Evolutionary conservation across 2,888 invertebrate genomes (phyloP).

Genomic region (Eudasyphora cyanicolor): DNA sequence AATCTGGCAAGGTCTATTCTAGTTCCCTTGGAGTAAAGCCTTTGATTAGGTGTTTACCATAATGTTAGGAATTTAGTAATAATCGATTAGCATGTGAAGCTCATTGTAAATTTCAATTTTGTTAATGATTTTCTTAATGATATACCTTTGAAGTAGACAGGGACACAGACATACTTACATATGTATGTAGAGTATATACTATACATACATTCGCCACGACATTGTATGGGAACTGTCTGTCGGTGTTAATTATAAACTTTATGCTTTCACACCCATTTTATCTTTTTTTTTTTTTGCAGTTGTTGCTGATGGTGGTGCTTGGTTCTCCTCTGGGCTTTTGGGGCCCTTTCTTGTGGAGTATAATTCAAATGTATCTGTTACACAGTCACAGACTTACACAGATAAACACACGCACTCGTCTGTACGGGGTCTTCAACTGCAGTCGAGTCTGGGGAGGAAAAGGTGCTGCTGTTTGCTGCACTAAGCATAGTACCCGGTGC

Average conservation of each 20-base stretch:
- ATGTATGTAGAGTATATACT: background rate
- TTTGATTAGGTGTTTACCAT: too few species aligned
- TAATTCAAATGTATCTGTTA: conserved; percentile 1
- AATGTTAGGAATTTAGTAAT: too few species aligned
- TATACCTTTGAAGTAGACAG: background rate
- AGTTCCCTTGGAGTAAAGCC: too few species aligned
- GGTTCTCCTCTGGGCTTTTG: background rate
- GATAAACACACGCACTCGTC: too few species aligned
- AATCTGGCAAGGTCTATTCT: too few species aligned
- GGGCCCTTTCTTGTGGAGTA: conserved; percentile 17
- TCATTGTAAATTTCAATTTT: conserved; percentile 6
- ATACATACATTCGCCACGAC: background rate
- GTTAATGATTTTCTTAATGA: conserved; percentile 25
- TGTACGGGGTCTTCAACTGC: too few species aligned
- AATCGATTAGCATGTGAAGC: conserved; percentile 10
- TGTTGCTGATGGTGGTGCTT: background rate
- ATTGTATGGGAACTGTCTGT: conserved; percentile 1
- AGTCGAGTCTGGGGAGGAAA: background rate
- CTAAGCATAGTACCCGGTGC: background rate
- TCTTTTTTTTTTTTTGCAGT: conserved; percentile 15
- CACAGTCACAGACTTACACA: background rate
- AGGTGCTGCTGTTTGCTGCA: background rate
- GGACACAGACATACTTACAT: background rate
- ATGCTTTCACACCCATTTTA: conserved; percentile 57
- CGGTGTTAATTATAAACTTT: conserved; percentile 57